Conservation (phyloP, 2,797 vertebrate species). For the Gymnocypris eckloni region DNA sequence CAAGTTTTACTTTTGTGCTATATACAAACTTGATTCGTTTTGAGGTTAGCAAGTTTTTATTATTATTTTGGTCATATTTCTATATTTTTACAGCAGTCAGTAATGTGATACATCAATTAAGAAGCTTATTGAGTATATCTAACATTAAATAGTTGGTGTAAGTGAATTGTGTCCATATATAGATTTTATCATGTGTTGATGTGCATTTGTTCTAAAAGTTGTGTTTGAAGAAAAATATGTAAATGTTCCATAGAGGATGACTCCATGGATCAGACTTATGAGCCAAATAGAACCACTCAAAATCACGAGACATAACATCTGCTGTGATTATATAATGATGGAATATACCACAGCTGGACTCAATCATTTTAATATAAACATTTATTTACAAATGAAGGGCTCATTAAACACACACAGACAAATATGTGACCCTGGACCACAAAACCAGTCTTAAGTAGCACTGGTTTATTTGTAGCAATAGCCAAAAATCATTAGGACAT, state of each 20-base stretch:
- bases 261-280: background rate
- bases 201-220: background rate
- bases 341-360: background rate
- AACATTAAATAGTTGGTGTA: background rate
- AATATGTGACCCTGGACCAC: no score
- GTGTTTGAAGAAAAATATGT: background rate
- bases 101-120: background rate
- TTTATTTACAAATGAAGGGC: constrained; percentile 27
- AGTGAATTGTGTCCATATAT: background rate
- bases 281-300: constrained; percentile 4
- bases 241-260: background rate
- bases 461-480: no score
- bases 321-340: background rate
- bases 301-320: background rate
- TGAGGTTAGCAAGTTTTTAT: background rate
- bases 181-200: background rate
- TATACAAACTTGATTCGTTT: background rate
- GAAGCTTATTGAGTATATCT: background rate
- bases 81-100: background rate
- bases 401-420: background rate
- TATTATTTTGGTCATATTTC: background rate
- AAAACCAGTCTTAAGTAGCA: no score
- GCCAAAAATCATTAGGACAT: no score
- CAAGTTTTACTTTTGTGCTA: background rate
- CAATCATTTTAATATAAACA: background rate